phyloP scores from a whole-genome alignment of 2,113 vertebrate genomes.

The Entomyzon cyanotis region DNA sequence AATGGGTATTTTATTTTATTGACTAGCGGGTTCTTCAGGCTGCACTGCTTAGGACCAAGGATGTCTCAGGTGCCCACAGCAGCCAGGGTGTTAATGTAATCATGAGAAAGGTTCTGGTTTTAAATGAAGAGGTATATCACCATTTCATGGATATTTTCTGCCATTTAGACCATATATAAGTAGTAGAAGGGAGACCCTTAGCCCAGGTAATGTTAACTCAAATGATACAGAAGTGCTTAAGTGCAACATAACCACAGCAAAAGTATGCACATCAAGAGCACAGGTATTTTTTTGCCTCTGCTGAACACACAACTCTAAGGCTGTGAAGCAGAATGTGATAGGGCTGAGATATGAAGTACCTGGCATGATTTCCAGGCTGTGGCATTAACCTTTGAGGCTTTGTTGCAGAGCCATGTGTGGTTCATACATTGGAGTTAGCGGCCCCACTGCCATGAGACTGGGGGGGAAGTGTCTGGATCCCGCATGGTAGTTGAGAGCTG shows the following conservation, averaged over 20 bases:
- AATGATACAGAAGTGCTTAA: not conserved
- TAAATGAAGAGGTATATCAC: constrained; percentile 68
- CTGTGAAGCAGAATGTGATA: not conserved
- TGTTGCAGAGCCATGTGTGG: not conserved
- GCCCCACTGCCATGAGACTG: accelerated
- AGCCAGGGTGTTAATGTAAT: constrained; percentile 71
- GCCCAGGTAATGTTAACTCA: not conserved
- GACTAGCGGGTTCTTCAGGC: constrained; percentile 75
- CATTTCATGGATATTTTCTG: constrained; percentile 57
- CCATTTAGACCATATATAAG: constrained; percentile 12
- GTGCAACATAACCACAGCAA: not conserved
- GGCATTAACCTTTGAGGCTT: not conserved
- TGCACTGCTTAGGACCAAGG: constrained; percentile 73
- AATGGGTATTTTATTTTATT: constrained; percentile 85
- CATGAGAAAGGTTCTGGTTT: constrained; percentile 72
- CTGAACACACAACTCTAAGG: not conserved
- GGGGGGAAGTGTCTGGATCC: not conserved
- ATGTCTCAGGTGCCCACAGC: constrained; percentile 74
- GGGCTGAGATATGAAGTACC: not conserved
- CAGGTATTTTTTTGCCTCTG: not conserved
- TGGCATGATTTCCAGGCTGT: not conserved
- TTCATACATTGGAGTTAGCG: not conserved
- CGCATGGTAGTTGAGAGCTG: not conserved
- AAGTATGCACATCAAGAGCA: not conserved
- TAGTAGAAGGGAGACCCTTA: not conserved